Percentiles rank a stretch among this genome's conserved stretches.
These are phyloP conservation scores for Serrognathus titanus DNA, from an alignment of 2,888 invertebrate species.

Conservation along the genomic window DNA sequence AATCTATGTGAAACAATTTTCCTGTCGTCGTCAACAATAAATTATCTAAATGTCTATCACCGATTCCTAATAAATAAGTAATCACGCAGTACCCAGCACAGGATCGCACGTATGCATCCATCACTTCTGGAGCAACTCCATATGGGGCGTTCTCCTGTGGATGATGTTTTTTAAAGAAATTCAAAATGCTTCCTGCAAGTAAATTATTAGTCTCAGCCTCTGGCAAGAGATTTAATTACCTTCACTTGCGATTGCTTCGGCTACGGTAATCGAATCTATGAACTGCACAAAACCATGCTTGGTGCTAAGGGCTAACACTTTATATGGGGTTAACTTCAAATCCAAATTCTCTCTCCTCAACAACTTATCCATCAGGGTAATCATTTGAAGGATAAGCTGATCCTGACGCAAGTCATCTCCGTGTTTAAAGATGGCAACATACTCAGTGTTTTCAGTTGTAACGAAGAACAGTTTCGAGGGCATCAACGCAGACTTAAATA, in stretches of 20 bases:
- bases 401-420: slow-evolving; percentile 98
- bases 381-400: slow-evolving; percentile 96
- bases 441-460: slow-evolving; percentile 77
- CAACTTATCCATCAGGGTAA: slow-evolving; percentile 96
- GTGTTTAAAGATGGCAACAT: slow-evolving; percentile 92
- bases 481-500: slow-evolving; percentile 97
- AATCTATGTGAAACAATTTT: slow-evolving; percentile 94
- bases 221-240: slow-evolving; percentile 47
- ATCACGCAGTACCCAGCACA: slow-evolving; percentile 99
- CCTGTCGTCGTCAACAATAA: slow-evolving; percentile 86
- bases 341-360: slow-evolving; percentile 93
- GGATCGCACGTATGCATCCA: slow-evolving; percentile 95
- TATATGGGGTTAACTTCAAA: slow-evolving; percentile 91
- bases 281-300: slow-evolving; percentile 97
- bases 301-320: slow-evolving; percentile 92
- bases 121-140: slow-evolving; percentile 88
- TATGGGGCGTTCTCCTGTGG: slow-evolving; percentile 85
- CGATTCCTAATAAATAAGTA: slow-evolving; percentile 95
- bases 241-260: slow-evolving; percentile 83
- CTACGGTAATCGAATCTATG: slow-evolving; percentile 88
- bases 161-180: slow-evolving; percentile 87
- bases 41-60: slow-evolving; percentile 97
- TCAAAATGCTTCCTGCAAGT: slow-evolving; percentile 66
- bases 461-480: slow-evolving; percentile 88
- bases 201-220: slow-evolving; percentile 45